These are phyloP conservation scores for Mactromeris polynyma DNA, from an alignment of 2,888 invertebrate genomes.

Conservation along the genomic window DNA sequence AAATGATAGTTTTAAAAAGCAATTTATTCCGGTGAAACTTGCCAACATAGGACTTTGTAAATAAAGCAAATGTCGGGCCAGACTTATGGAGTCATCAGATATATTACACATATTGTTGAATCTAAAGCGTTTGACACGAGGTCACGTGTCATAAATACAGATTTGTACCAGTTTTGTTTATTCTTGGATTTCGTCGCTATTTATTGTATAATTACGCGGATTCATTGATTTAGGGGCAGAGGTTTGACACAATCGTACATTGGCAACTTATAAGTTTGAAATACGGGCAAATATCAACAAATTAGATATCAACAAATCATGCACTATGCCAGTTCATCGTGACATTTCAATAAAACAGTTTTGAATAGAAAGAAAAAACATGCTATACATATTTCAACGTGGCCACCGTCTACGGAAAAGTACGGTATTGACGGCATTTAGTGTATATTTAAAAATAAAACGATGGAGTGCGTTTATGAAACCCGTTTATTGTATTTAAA, in stretches of 20 bases:
- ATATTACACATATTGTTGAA: slow-evolving; percentile 28
- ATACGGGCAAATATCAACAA: neutral
- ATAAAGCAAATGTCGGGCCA: slow-evolving; percentile 40
- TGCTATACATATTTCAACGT: too few relatives aligned
- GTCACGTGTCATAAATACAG: slow-evolving; percentile 48
- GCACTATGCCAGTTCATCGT: neutral
- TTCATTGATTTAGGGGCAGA: slow-evolving; percentile 36
- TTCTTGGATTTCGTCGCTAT: slow-evolving; percentile 29
- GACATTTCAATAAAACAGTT: neutral
- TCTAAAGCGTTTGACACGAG: slow-evolving; percentile 33
- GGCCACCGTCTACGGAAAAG: too few relatives aligned
- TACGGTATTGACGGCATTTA: too few relatives aligned
- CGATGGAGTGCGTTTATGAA: too few relatives aligned
- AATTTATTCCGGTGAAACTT: slow-evolving; percentile 41
- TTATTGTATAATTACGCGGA: slow-evolving; percentile 27
- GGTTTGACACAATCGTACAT: slow-evolving; percentile 4
- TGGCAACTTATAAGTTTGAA: slow-evolving; percentile 18
- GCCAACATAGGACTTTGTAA: slow-evolving; percentile 53
- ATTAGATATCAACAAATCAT: neutral
- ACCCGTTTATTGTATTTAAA: too few relatives aligned
- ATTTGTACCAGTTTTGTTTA: slow-evolving; percentile 34
- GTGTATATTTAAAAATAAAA: too few relatives aligned
- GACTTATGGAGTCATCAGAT: slow-evolving; percentile 50
- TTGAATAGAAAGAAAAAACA: too few relatives aligned
- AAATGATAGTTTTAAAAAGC: slow-evolving; percentile 50